These are phyloP conservation scores for Neoseiulus cucumeris DNA, from an alignment of 1,140 invertebrate species.

Conservation along the genomic window DNA sequence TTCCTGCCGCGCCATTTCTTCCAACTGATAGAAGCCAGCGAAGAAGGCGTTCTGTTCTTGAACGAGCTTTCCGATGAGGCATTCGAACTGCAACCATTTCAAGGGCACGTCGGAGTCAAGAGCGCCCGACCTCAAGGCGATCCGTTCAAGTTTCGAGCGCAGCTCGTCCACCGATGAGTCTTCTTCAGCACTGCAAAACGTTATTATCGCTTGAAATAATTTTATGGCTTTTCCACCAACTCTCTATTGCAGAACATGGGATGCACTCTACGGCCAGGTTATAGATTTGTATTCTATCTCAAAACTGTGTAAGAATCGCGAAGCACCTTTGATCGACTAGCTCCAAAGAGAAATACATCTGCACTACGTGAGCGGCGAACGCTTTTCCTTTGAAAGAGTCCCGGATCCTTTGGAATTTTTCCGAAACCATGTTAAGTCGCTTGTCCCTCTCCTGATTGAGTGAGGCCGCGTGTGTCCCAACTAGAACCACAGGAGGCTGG, in stretches of 20 bases:
- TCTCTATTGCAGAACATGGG: background rate
- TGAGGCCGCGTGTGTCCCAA: conserved; percentile 27
- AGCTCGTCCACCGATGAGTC: conserved; percentile 21
- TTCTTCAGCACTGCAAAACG: conserved; percentile 9
- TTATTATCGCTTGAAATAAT: too few species aligned
- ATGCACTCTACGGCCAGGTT: background rate
- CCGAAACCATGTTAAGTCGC: conserved; percentile 19
- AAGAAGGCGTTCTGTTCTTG: background rate
- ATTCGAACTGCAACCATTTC: conserved; percentile 30
- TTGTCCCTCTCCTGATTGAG: conserved; percentile 20
- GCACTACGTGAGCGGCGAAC: conserved; percentile 25
- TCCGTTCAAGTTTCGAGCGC: conserved; percentile 23
- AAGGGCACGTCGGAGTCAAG: conserved; percentile 30
- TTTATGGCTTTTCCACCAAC: too few species aligned
- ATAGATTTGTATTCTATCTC: background rate
- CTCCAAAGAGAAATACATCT: conserved; percentile 25
- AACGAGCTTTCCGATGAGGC: conserved; percentile 24
- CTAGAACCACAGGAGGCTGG: conserved; percentile 28
- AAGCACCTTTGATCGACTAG: conserved; percentile 14
- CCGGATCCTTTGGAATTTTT: conserved; percentile 24
- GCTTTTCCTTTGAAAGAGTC: conserved; percentile 24
- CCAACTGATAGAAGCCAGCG: conserved; percentile 19
- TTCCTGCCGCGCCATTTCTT: conserved; percentile 25
- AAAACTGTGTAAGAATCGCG: conserved; percentile 17
- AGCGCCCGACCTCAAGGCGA: conserved; percentile 25